Evolutionary conservation across 2,797 vertebrate genomes (phyloP).

Genomic region (Petrocephalus sullivani): DNA sequence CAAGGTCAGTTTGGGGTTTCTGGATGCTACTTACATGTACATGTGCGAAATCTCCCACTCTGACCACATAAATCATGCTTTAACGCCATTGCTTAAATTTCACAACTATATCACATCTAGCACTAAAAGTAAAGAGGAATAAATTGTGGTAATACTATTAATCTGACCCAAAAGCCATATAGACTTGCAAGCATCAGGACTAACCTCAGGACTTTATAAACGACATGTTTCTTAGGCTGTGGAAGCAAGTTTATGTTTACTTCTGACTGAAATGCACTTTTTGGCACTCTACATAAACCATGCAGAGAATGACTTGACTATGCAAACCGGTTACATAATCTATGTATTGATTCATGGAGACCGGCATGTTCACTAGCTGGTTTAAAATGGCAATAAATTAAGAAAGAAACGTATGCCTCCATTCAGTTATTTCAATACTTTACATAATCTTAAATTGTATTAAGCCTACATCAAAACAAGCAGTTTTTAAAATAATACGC

Average conservation of each 20-base stretch:
- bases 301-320: background rate
- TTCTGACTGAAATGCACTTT: background rate
- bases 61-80: background rate
- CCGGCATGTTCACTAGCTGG: background rate
- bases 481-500: background rate
- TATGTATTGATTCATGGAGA: background rate
- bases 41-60: background rate
- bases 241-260: background rate
- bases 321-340: background rate
- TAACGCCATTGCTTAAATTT: background rate
- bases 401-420: background rate
- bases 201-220: background rate
- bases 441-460: background rate
- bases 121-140: background rate
- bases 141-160: background rate
- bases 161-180: background rate
- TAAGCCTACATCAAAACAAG: background rate
- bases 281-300: background rate
- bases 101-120: background rate
- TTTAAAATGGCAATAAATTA: background rate
- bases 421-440: background rate
- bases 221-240: background rate
- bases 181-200: background rate
- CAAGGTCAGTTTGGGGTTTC: slow-evolving; percentile 13
- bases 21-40: slow-evolving; percentile 1